These are phyloP conservation scores for Ptilorrhoa leucosticta DNA, from an alignment of 2,113 vertebrate genomes.

Conservation along the genomic window DNA sequence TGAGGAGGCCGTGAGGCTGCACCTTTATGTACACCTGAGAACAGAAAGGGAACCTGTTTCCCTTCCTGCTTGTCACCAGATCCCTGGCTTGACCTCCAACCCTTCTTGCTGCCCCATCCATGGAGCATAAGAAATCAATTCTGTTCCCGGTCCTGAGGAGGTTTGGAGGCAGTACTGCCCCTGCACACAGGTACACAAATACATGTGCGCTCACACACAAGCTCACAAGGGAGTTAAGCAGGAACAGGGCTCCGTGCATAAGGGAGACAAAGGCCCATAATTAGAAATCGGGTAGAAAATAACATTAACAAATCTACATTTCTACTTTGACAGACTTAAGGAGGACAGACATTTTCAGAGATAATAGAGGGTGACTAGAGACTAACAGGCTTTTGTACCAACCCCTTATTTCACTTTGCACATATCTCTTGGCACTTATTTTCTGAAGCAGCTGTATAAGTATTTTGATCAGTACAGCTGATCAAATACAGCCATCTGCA, in stretches of 20 bases:
- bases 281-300: neutral
- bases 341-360: neutral
- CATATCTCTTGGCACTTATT: neutral
- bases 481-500: neutral
- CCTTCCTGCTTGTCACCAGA: neutral
- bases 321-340: neutral
- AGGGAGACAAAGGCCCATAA: neutral
- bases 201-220: fast-evolving
- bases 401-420: neutral
- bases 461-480: neutral
- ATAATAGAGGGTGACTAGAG: neutral
- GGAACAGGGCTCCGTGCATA: fast-evolving
- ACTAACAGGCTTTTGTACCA: neutral
- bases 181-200: fast-evolving
- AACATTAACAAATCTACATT: neutral
- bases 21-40: neutral
- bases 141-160: neutral
- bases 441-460: neutral
- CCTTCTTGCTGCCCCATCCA: neutral
- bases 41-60: neutral
- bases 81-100: neutral
- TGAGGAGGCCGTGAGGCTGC: neutral
- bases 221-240: neutral
- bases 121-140: neutral
- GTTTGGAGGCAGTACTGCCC: neutral